phyloP scores from a whole-genome alignment of 2,113 vertebrate genomes.

The Burhinus oedicnemus region DNA sequence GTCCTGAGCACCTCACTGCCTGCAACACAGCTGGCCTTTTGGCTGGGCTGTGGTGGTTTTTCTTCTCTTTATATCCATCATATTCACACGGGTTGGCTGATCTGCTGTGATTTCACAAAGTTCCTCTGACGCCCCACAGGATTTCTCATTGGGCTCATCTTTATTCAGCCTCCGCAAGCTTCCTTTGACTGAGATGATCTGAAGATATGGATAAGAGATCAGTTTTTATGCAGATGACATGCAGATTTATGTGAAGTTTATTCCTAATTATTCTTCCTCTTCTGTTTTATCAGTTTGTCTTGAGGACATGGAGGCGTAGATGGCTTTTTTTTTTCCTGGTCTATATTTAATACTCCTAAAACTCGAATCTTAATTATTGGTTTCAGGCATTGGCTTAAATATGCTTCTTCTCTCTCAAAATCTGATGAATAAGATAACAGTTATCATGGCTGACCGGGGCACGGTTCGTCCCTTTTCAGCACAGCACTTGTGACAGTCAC shows the following conservation, averaged over 20 bases:
- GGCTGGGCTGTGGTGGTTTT: not conserved
- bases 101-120: not conserved
- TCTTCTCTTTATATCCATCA: not conserved
- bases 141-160: not conserved
- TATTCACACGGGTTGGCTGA: not conserved
- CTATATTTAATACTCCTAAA: constrained; percentile 6
- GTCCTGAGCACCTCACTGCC: accelerated
- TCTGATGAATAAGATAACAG: not conserved
- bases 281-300: not conserved
- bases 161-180: not conserved
- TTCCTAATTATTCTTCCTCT: constrained; percentile 24
- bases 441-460: not conserved
- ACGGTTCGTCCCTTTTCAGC: not conserved
- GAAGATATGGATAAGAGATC: not conserved
- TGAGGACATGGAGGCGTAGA: not conserved
- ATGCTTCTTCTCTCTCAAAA: not conserved
- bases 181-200: not conserved
- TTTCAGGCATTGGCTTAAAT: not conserved
- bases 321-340: not conserved
- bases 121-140: not conserved
- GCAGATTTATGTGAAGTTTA: constrained; percentile 45
- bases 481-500: not conserved
- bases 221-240: not conserved
- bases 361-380: not conserved
- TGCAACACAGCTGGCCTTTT: accelerated